Percentiles rank a stretch among this genome's conserved stretches.
Conservation (phyloP, 2,113 vertebrate species). For the Mirza zaza region DNA sequence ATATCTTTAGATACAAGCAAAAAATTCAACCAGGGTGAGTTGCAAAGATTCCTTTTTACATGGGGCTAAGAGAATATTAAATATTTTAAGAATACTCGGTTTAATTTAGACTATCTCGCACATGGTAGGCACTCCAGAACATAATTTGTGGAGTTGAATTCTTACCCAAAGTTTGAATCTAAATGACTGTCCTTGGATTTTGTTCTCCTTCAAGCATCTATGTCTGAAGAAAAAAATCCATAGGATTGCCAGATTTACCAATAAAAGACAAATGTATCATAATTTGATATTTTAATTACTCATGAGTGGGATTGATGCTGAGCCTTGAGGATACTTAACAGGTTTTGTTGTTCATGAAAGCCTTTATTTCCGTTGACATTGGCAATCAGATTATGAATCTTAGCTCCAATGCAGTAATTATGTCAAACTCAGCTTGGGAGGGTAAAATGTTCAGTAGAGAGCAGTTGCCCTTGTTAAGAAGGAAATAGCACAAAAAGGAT, state of each 20-base stretch:
- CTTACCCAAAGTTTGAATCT: constrained; percentile 43
- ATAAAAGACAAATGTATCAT: constrained; percentile 83
- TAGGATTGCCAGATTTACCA: constrained; percentile 81
- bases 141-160: constrained; percentile 32
- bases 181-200: constrained; percentile 40
- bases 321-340: constrained; percentile 76
- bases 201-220: constrained; percentile 65
- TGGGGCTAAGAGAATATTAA: neutral
- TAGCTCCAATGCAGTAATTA: constrained; percentile 76
- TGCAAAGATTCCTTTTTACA: neutral
- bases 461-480: constrained; percentile 82
- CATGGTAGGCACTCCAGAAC: neutral
- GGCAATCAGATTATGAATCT: constrained; percentile 78
- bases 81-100: neutral
- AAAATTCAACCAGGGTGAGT: neutral
- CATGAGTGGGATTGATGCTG: constrained; percentile 73
- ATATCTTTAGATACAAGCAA: neutral
- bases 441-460: constrained; percentile 82
- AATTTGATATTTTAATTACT: constrained; percentile 81
- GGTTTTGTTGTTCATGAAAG: constrained; percentile 79
- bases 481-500: constrained; percentile 62
- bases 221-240: constrained; percentile 65
- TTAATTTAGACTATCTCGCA: constrained; percentile 3
- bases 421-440: constrained; percentile 76
- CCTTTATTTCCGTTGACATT: constrained; percentile 84